Evolutionary conservation across 2,888 invertebrate genomes (phyloP).

Genomic region (Neoascia interrupta): DNA sequence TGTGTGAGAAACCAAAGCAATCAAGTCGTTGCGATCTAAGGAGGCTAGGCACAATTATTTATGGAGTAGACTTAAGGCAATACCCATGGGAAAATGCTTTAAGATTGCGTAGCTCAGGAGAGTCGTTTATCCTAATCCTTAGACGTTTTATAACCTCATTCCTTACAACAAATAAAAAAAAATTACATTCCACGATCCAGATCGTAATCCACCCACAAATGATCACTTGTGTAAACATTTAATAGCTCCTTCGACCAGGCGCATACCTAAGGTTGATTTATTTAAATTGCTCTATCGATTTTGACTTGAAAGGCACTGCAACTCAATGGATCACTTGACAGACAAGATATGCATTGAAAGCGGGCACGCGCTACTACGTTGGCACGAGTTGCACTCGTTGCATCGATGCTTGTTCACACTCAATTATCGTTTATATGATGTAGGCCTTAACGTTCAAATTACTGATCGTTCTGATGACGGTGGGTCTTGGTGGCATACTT

Average conservation of each 20-base stretch:
- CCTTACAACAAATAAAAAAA: no score
- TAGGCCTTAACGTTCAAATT: conserved; percentile 2
- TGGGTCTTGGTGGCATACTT: not conserved
- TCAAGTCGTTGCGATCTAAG: not conserved
- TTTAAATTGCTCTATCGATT: conserved; percentile 16
- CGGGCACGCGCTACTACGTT: conserved; percentile 10
- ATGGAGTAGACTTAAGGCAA: not conserved
- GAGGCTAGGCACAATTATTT: not conserved
- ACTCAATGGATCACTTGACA: conserved; percentile 24
- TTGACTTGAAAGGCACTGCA: conserved; percentile 11
- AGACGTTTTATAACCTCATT: no score
- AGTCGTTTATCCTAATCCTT: no score
- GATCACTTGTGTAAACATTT: conserved; percentile 12
- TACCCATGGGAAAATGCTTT: not conserved
- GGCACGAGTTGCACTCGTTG: not conserved
- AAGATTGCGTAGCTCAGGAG: no score
- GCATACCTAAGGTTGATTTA: conserved; percentile 2
- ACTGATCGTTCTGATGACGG: not conserved
- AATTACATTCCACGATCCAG: not conserved
- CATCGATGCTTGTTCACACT: conserved; percentile 30
- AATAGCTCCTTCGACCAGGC: not conserved
- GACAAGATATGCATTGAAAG: conserved; percentile 5
- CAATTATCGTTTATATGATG: conserved; percentile 14
- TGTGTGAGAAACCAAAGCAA: no score
- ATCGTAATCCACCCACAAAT: not conserved